Evolutionary conservation across 2,113 vertebrate species (phyloP).

Genomic region (Pollimyrus isidori): DNA sequence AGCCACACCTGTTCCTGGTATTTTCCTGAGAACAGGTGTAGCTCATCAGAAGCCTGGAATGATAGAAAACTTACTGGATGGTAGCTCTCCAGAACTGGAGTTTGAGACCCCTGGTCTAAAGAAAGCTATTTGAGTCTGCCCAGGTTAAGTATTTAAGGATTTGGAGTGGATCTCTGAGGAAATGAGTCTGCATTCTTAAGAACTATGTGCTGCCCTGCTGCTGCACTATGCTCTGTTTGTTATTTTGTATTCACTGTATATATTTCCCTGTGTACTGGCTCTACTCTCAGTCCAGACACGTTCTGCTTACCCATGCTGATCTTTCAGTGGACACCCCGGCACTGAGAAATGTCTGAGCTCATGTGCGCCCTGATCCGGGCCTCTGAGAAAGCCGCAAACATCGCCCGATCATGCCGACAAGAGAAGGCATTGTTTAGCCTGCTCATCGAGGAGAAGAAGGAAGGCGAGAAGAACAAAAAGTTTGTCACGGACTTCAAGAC

Average conservation of each 20-base stretch:
- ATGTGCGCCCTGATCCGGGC: conserved; percentile 27
- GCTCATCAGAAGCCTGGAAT: too few species aligned
- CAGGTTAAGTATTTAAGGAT: neutral
- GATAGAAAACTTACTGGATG: too few species aligned
- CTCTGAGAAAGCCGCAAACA: conserved; percentile 38
- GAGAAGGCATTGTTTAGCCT: conserved; percentile 34
- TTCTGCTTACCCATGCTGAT: neutral
- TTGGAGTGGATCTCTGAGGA: neutral
- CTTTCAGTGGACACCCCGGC: neutral
- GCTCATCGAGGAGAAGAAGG: conserved; percentile 36
- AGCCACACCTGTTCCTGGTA: too few species aligned
- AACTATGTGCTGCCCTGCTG: neutral
- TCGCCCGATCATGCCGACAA: conserved; percentile 33
- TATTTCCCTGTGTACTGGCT: neutral
- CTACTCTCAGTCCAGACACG: neutral
- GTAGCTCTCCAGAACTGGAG: too few species aligned
- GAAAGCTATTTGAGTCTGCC: neutral
- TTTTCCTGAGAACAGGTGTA: too few species aligned
- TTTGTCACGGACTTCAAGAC: conserved; percentile 40
- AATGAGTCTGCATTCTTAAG: neutral
- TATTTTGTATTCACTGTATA: neutral
- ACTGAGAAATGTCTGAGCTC: conserved; percentile 24
- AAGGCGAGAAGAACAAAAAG: conserved; percentile 31
- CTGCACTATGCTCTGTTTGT: neutral
- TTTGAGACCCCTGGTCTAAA: neutral